Base-by-base conservation (phyloP, 37 sponge, comb jelly and placozoan genomes). In the Trichoplax adhaerens region DNA sequence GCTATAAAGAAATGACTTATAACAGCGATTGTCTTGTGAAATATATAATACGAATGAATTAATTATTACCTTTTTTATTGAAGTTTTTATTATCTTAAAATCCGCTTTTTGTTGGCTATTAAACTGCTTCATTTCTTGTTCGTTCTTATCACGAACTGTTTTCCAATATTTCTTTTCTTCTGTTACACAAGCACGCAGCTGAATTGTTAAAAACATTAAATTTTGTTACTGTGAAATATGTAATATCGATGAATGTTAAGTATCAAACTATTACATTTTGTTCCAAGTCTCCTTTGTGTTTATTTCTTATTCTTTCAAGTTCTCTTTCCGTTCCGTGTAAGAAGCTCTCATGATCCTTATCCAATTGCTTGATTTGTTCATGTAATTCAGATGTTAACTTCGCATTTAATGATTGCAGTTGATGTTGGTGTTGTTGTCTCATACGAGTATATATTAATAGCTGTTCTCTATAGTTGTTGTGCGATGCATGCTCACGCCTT, bases 341-440 rank as follows among this genome's bases (percentile, higher is more conserved):
- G 0, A 29, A 29, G 29, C 29, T 29, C 29, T 29, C 29, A 29
- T 29, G 29, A 29, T 29, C 29, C 29, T 29, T 29, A 74, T 95
- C 96, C 55, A 83, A 83, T 1, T 50, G 61, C 79, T 65, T 72
- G 50, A 68, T 55, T 64, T 82, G 86, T 4, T 72, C 82, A 3
- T 65, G 55, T 71, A 87, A 79, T 56, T 90, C 92, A 50, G 73
- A 75, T 69, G 76, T 82, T 71, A 85, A 87, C 65, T 71, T 76
- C 1, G 74, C 70, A 80, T 90, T 92, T 56, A 95, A 81, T 64
- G 82, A 80, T 4, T 74, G 53, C 69, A 94, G 82, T 83, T 94
- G 95, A 62, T 76, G 77, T 57, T 85, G 81, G 78, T 98, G 95
- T 60, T 86, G 87, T 63, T 88, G 90, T 52, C 94, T 82, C 84